Evolutionary conservation across 2,797 vertebrate genomes (phyloP).

Genomic region (Neosilurus hyrtlii): DNA sequence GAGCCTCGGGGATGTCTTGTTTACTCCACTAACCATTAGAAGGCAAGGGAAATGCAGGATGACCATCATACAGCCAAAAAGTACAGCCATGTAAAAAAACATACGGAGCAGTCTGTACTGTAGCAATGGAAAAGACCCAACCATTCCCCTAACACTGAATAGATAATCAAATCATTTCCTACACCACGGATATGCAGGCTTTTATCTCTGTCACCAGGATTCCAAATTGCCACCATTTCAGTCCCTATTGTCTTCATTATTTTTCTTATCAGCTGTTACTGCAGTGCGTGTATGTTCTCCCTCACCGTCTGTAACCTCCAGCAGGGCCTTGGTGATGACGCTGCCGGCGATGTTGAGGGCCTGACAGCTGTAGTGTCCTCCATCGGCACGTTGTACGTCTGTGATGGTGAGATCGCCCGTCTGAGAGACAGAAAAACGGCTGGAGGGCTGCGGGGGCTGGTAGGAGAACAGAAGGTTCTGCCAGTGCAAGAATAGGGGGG

Average conservation of each 20-base stretch:
- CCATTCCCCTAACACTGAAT: neutral
- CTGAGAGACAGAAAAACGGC: constrained; percentile 93
- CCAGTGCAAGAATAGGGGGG: neutral
- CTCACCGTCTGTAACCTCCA: constrained; percentile 97
- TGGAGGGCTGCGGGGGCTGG: constrained; percentile 92
- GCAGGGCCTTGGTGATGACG: constrained; percentile 95
- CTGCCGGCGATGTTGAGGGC: constrained; percentile 97
- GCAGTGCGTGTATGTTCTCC: neutral
- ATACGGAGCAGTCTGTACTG: neutral
- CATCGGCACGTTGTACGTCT: constrained; percentile 87
- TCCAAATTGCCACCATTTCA: neutral
- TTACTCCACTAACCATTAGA: constrained; percentile 45
- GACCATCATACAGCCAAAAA: neutral
- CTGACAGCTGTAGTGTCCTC: constrained; percentile 97
- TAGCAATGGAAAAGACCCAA: neutral
- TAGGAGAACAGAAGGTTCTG: constrained; percentile 97
- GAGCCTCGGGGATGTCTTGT: constrained; percentile 44
- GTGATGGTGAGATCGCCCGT: constrained; percentile 95
- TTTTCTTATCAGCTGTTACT: constrained; percentile 4
- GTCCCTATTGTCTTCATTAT: constrained; percentile 25
- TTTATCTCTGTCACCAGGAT: neutral
- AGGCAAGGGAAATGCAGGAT: constrained; percentile 43
- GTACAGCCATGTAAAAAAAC: neutral
- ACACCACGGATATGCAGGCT: neutral
- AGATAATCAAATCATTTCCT: neutral